phyloP scores from a whole-genome alignment of 2,113 vertebrate genomes.

The Orycteropus afer region DNA sequence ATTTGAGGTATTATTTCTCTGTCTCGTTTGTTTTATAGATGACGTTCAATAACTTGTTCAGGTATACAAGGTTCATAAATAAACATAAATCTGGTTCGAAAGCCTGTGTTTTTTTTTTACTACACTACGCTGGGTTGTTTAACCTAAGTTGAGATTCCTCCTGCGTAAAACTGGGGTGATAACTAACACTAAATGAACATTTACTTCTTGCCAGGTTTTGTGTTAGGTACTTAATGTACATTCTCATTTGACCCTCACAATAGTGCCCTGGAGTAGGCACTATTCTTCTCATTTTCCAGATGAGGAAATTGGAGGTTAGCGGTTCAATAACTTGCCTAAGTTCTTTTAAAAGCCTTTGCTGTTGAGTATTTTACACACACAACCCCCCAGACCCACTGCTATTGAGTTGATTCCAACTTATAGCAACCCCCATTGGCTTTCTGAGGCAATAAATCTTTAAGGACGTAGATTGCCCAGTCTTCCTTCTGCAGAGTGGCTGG shows the following conservation, averaged over 20 bases:
- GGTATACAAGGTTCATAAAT: not conserved
- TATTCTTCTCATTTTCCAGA: not conserved
- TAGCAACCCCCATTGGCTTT: no score
- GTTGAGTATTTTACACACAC: no score
- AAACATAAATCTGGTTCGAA: not conserved
- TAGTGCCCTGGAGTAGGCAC: not conserved
- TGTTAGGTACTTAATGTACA: not conserved
- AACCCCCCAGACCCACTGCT: no score
- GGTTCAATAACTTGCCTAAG: not conserved
- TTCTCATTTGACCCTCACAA: not conserved
- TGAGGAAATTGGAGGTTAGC: not conserved
- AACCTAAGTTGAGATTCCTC: not conserved
- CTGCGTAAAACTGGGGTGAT: not conserved
- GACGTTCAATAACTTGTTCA: not conserved
- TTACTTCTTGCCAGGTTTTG: not conserved
- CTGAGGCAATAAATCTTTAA: no score
- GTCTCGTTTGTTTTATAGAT: not conserved
- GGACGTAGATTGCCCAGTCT: no score
- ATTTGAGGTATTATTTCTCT: not conserved
- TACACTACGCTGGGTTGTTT: not conserved
- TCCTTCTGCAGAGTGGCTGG: no score
- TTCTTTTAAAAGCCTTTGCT: not conserved
- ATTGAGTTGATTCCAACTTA: no score
- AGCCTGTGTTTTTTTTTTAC: not conserved
- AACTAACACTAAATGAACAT: not conserved